Evolutionary conservation across 2,113 vertebrate genomes (phyloP), one percentile per base, ranked within the genome.

Genomic region (Orthonyx spaldingii): DNA sequence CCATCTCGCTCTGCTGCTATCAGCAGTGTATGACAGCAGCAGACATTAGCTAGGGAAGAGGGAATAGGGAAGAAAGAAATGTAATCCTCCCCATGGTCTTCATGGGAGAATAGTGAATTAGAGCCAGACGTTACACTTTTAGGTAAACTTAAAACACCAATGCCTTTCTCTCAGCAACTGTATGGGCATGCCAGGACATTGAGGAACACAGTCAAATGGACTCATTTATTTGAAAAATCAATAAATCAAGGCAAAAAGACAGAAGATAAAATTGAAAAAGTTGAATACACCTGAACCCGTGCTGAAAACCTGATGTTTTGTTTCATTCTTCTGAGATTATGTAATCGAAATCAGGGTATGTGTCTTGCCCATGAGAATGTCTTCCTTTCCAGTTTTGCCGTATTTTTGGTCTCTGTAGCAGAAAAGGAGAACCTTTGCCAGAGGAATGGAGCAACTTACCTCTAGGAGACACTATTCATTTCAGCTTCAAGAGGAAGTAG

Each of bases 21-120:
- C 96, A 95, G 93, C 70, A 19, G 69, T 74, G 74, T 96, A 93
- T 96, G 94, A 95, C 94, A 96, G 95, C 65, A 93, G 74, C 89
- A 97, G 89, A 94, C 89, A 94, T 93, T 87, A 96, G 77, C 65
- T 93, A 76, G 84, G 77, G 82, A 95, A 81, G 90, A 87, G 69
- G 89, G 81, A 94, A 89, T 70, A 94, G 52, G 56, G n/a, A 91
- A 94, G 84, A 95, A 97, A 95, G 93, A 94, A 96, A 89, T 44
- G 28, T 56, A 95, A 93, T 92, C 87, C 84, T 96, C 93, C 76
- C 56, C 6, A 12, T 79, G 87, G 94, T 65, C 89, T 97, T 95
- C 81, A 69, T 91, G 37, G 61, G 49, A 93, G 87, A 93, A 93
- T 10, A 89, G 52, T 50, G 89, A 92, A 95, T 93, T 82, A 95